These are phyloP conservation scores for Synergus laeviventris DNA, from an alignment of 2,888 invertebrate genomes.

Conservation along the genomic window DNA sequence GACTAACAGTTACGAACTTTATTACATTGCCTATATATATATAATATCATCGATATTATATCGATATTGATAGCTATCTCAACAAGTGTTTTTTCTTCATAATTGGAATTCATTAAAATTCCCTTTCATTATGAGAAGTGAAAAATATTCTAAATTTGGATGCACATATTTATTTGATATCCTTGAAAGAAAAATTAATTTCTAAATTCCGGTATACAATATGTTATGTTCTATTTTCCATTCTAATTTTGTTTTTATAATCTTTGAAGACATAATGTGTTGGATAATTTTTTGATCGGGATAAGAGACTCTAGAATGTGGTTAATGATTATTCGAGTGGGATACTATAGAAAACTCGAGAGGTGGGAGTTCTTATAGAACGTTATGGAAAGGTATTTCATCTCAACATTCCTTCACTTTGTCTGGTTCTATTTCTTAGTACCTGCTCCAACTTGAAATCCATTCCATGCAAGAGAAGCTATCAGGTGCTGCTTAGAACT, in stretches of 20 bases:
- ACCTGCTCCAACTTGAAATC: constrained; percentile 2
- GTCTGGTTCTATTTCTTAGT: constrained; percentile 7
- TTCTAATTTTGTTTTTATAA: background rate
- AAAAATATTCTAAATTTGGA: too few species aligned
- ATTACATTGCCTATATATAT: background rate
- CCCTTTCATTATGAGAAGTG: too few species aligned
- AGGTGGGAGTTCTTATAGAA: constrained; percentile 2
- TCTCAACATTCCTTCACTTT: constrained; percentile 7
- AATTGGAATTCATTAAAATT: too few species aligned
- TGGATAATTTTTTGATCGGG: background rate
- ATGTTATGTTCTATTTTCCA: background rate
- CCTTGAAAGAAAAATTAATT: too few species aligned
- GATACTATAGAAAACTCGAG: background rate
- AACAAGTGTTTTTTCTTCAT: background rate
- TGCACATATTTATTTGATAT: background rate
- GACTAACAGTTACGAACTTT: background rate
- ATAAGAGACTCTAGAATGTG: constrained; percentile 3
- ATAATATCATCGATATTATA: background rate
- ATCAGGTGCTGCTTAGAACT: background rate
- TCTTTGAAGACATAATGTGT: background rate
- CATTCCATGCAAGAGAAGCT: background rate
- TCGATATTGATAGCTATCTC: background rate
- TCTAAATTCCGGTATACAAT: too few species aligned
- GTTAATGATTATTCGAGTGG: constrained; percentile 2
- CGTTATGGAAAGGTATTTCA: background rate